Conservation (phyloP, 2,797 vertebrate genomes). For the Phalloptychus januarius region DNA sequence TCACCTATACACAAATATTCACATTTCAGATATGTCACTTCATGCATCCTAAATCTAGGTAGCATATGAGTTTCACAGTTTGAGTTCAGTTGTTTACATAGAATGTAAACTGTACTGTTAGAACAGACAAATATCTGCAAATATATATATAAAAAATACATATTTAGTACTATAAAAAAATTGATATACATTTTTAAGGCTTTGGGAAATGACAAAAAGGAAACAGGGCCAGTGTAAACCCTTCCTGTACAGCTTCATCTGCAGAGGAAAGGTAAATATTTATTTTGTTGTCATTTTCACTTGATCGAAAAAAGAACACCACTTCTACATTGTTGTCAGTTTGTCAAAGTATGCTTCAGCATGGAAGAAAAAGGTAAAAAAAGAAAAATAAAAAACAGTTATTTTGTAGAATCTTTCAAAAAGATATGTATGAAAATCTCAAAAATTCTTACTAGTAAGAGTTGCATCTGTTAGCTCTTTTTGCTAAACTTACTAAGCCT, state of each 20-base stretch:
- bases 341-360: slow-evolving; percentile 3
- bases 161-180: neutral
- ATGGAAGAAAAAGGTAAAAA: slow-evolving; percentile 15
- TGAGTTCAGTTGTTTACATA: neutral
- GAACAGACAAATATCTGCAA: neutral
- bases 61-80: neutral
- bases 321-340: slow-evolving; percentile 46
- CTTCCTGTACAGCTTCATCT: slow-evolving; percentile 3
- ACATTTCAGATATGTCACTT: neutral
- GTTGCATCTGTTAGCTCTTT: neutral
- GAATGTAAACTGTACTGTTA: neutral
- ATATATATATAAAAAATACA: neutral
- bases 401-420: slow-evolving; percentile 12
- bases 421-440: neutral
- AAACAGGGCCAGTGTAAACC: slow-evolving; percentile 5
- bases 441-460: neutral
- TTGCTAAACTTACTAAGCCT: too few species aligned
- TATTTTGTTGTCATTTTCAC: slow-evolving; percentile 40
- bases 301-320: slow-evolving; percentile 30
- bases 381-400: neutral
- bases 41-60: neutral
- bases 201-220: slow-evolving; percentile 16
- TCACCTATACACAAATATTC: neutral
- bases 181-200: slow-evolving; percentile 29
- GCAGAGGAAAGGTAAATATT: slow-evolving; percentile 44